Conservation (phyloP, 2,113 vertebrate species). For the Echinops telfairi region DNA sequence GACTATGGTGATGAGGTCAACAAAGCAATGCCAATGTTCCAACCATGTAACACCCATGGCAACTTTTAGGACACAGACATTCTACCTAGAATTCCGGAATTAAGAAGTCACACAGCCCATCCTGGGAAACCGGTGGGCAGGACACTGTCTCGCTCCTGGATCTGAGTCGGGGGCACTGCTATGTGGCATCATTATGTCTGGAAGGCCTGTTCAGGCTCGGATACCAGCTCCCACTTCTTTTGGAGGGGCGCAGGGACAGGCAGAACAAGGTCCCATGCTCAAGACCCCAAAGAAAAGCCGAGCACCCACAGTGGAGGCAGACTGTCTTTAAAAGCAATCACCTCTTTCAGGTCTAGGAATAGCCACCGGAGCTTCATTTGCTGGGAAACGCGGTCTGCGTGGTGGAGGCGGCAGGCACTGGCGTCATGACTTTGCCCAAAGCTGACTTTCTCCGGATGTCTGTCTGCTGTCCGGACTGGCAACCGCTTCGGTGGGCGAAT, state of each 20-base stretch:
- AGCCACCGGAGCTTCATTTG: constrained; percentile 88
- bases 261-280: not conserved
- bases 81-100: not conserved
- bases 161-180: not conserved
- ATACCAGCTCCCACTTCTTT: not conserved
- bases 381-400: constrained; percentile 81
- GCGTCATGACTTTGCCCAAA: constrained; percentile 86
- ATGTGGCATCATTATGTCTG: not conserved
- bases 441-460: constrained; percentile 88
- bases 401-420: constrained; percentile 79
- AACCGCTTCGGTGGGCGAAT: constrained; percentile 87
- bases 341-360: constrained; percentile 86
- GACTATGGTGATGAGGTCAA: not conserved
- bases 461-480: constrained; percentile 89
- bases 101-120: not conserved
- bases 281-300: constrained; percentile 45
- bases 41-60: not conserved
- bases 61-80: not conserved
- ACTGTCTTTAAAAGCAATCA: constrained; percentile 76
- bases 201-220: not conserved
- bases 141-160: not conserved
- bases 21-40: not conserved
- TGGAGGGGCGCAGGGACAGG: not conserved
- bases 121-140: not conserved
- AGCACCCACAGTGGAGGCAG: constrained; percentile 62